Percentiles rank a stretch among this genome's conserved stretches.
These are phyloP conservation scores for Anas platyrhynchos DNA, from an alignment of 2,113 vertebrate species.

Conservation along the genomic window DNA sequence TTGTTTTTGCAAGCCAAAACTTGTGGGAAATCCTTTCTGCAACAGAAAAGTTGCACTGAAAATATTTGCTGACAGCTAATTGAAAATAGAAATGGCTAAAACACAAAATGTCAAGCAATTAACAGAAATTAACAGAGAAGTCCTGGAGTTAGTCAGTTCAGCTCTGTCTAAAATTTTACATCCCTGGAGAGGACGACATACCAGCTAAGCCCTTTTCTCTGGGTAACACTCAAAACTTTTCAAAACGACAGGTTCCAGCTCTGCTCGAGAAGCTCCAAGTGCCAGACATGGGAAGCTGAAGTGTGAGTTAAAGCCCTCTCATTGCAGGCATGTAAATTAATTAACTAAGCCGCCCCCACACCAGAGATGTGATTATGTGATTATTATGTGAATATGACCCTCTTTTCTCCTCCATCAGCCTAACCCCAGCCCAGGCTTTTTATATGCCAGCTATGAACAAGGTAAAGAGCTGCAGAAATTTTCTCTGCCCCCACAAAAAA, in stretches of 20 bases:
- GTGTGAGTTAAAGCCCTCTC: neutral
- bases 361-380: neutral
- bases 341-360: neutral
- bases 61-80: neutral
- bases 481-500: neutral
- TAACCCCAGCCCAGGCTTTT: neutral
- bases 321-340: neutral
- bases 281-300: neutral
- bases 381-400: neutral
- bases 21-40: neutral
- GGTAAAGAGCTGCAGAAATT: neutral
- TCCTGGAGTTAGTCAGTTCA: neutral
- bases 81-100: neutral
- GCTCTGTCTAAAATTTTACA: neutral
- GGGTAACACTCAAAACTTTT: conserved; percentile 4
- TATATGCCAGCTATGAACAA: neutral
- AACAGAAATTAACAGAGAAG: neutral
- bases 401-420: neutral
- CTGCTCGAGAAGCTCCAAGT: neutral
- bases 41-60: neutral
- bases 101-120: neutral
- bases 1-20: neutral
- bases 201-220: neutral
- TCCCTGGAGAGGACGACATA: neutral
- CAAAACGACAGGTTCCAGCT: neutral